phyloP scores from a whole-genome alignment of 53 echinoderm and acorn worm species.

The Temnopleurus reevesii region DNA sequence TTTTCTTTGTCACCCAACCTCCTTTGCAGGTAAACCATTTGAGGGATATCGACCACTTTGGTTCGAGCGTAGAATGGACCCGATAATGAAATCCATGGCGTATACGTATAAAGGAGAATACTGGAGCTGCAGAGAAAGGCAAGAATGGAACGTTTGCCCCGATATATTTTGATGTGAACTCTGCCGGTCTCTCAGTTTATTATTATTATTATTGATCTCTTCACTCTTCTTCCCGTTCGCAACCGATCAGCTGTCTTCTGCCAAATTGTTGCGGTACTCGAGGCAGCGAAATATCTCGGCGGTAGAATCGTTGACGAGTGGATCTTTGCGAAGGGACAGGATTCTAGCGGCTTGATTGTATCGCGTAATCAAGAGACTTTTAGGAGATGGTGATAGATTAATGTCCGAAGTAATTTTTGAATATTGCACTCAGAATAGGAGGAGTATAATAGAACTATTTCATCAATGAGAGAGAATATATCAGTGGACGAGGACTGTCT shows the following conservation, averaged over 20 bases:
- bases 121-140: slow-evolving; percentile 76
- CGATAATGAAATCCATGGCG: slow-evolving; percentile 81
- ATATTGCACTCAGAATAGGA: background rate
- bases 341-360: background rate
- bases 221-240: background rate
- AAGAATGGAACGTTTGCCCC: slow-evolving; percentile 83
- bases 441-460: background rate
- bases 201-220: background rate
- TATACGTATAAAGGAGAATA: slow-evolving; percentile 81
- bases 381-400: background rate
- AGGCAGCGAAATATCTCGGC: background rate
- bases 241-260: background rate
- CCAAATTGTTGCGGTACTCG: background rate
- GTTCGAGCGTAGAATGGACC: slow-evolving; percentile 94
- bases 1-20: background rate
- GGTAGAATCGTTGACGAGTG: too few relatives aligned
- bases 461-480: background rate
- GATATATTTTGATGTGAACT: slow-evolving; percentile 83
- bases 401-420: background rate
- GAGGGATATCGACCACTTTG: slow-evolving; percentile 90
- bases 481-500: background rate
- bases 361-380: background rate
- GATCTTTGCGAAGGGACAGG: background rate
- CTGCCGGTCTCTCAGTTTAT: background rate
- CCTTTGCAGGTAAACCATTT: slow-evolving; percentile 65